A percentile compares a stretch with the other conserved stretches of the same genome.
phyloP scores from a whole-genome alignment of 2,113 vertebrate genomes.

The Sphyrna mokarran region DNA sequence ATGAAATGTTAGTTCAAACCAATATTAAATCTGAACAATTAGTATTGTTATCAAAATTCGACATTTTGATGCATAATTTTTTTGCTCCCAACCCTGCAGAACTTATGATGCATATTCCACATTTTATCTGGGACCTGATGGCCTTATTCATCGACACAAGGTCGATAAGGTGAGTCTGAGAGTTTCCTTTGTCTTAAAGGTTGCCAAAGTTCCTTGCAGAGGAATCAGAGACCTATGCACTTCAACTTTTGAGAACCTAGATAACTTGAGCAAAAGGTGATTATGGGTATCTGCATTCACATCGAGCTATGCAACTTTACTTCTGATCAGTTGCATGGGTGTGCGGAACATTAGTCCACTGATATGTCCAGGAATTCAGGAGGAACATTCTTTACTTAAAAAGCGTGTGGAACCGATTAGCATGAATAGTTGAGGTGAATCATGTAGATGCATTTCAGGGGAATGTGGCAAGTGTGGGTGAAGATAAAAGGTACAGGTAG shows the following conservation, averaged over 20 bases:
- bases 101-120: constrained; percentile 80
- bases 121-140: constrained; percentile 72
- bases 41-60: not conserved
- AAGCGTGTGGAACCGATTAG: too few relatives aligned
- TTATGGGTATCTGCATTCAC: not conserved
- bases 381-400: too few relatives aligned
- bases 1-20: too few relatives aligned
- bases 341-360: not conserved
- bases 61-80: not conserved
- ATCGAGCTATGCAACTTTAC: not conserved
- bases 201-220: not conserved
- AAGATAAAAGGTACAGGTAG: too few relatives aligned
- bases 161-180: constrained; percentile 70
- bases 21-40: not conserved
- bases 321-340: not conserved
- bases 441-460: too few relatives aligned
- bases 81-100: constrained; percentile 48
- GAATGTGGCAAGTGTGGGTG: too few relatives aligned
- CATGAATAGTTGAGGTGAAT: too few relatives aligned
- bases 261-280: not conserved
- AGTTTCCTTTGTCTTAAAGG: not conserved
- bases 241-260: not conserved
- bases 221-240: not conserved
- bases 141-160: constrained; percentile 74
- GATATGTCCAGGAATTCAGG: too few relatives aligned